These are phyloP conservation scores for Callinectes sapidus DNA, from an alignment of 2,888 invertebrate genomes.

Conservation along the genomic window DNA sequence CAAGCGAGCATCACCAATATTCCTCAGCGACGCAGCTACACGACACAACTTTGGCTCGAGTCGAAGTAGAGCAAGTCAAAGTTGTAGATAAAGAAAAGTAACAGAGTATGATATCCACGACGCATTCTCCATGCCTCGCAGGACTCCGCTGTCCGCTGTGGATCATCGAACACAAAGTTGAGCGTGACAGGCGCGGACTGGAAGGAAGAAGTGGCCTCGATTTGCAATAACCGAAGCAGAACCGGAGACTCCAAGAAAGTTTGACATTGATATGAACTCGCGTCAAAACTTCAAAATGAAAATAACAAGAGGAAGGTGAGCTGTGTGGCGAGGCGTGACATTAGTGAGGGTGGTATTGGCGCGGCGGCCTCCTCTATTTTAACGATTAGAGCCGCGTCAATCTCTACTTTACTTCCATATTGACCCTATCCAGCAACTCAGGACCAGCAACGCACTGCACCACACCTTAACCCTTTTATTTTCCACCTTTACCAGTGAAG, in stretches of 20 bases:
- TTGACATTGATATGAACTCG: not conserved
- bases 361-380: not conserved
- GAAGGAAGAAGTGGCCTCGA: not conserved
- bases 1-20: not conserved
- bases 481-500: not conserved
- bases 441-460: not conserved
- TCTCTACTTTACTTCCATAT: not conserved
- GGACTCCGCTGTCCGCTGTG: not conserved
- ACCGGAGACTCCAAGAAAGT: not conserved
- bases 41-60: not conserved
- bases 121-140: not conserved
- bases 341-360: not conserved
- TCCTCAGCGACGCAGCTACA: not conserved
- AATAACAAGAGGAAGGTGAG: not conserved
- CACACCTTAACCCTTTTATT: not conserved
- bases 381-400: not conserved
- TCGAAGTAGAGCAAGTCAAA: not conserved
- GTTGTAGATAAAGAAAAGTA: not conserved
- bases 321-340: not conserved
- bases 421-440: not conserved
- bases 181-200: constrained; percentile 13
- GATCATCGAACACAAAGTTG: not conserved
- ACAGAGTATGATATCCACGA: not conserved
- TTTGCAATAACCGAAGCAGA: not conserved
- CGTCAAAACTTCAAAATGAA: not conserved